phyloP scores from a whole-genome alignment of 2,113 vertebrate species.

The Alouatta palliata region DNA sequence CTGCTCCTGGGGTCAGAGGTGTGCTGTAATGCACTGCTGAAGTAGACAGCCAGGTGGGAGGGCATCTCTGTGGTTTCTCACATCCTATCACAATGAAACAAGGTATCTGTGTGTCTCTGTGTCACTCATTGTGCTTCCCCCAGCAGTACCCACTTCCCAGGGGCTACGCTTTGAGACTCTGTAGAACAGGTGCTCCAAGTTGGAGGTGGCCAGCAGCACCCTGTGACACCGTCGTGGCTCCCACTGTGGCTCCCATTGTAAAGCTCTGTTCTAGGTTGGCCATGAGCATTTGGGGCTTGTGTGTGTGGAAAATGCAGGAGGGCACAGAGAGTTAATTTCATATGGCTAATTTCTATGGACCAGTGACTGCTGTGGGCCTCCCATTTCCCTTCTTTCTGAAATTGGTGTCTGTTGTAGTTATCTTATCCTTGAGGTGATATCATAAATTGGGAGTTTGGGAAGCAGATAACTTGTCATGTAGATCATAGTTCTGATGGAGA shows the following conservation, averaged over 20 bases:
- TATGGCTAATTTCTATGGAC: not conserved
- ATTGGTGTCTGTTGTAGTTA: not conserved
- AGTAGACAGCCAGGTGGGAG: not conserved
- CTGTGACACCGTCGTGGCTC: not conserved
- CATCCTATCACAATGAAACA: not conserved
- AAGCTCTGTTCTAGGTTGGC: not conserved
- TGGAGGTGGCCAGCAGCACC: not conserved
- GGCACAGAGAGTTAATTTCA: not conserved
- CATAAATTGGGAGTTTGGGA: not conserved
- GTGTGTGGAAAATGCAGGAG: not conserved
- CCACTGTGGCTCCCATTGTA: not conserved
- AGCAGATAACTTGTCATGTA: not conserved
- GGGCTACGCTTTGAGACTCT: not conserved
- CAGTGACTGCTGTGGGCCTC: not conserved
- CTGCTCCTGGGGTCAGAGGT: not conserved
- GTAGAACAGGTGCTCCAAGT: not conserved
- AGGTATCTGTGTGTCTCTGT: not conserved
- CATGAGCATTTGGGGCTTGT: not conserved
- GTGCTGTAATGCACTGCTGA: not conserved
- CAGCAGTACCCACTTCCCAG: not conserved
- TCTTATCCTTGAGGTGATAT: not conserved
- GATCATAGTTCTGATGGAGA: not conserved
- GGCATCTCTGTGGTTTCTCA: not conserved
- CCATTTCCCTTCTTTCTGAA: not conserved
- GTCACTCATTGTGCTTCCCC: not conserved